phyloP scores from a whole-genome alignment of 1,140 invertebrate genomes.

The Belonocnema kinseyi region DNA sequence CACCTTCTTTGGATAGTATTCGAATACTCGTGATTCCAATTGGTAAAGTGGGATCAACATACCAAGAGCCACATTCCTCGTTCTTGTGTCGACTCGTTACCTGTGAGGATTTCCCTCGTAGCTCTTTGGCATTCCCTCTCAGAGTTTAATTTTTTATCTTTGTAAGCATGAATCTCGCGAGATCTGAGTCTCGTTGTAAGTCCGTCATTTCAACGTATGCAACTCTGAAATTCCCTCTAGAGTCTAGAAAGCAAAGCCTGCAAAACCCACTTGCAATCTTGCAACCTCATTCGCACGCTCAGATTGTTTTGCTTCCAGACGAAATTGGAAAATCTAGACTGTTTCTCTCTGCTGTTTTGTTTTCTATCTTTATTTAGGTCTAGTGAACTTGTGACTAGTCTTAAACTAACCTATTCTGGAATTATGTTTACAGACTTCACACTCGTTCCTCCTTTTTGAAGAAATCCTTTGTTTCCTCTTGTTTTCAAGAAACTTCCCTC shows the following conservation, averaged over 20 bases:
- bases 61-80: conserved; percentile 26
- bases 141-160: conserved; percentile 21
- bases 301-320: conserved; percentile 24
- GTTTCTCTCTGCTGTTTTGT: no score
- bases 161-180: conserved; percentile 14
- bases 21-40: conserved; percentile 1
- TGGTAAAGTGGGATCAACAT: conserved; percentile 24
- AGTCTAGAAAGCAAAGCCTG: neutral
- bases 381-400: no score
- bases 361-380: no score
- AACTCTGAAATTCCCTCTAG: conserved; percentile 9
- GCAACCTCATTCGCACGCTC: conserved; percentile 29
- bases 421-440: no score
- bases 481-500: no score
- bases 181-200: conserved; percentile 21
- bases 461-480: no score
- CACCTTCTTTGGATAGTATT: conserved; percentile 12
- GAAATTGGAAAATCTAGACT: conserved; percentile 18
- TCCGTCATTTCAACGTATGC: conserved; percentile 19
- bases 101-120: conserved; percentile 21
- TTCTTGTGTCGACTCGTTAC: neutral
- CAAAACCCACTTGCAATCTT: conserved; percentile 22
- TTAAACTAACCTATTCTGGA: no score
- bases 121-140: conserved; percentile 5
- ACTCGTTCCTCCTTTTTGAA: no score